These are phyloP conservation scores for Pitangus sulphuratus DNA, from an alignment of 2,797 vertebrate genomes.

Conservation along the genomic window DNA sequence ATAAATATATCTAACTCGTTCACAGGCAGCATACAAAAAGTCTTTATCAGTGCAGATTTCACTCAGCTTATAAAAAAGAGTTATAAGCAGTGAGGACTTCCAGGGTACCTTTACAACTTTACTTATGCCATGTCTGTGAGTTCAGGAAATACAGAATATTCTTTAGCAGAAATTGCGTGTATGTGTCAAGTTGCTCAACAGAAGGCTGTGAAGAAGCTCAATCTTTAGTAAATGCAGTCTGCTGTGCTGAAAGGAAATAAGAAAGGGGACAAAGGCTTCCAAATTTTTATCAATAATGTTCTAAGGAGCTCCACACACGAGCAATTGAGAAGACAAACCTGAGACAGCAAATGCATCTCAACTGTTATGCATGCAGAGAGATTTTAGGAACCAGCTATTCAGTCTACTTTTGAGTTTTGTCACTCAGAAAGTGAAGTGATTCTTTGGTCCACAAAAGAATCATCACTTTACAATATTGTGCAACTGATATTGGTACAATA, in stretches of 20 bases:
- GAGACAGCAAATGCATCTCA: neutral
- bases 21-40: neutral
- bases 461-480: neutral
- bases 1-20: neutral
- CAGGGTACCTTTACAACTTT: neutral
- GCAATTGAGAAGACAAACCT: neutral
- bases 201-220: neutral
- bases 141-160: neutral
- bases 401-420: neutral
- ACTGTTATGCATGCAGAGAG: neutral
- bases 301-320: neutral
- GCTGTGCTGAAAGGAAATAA: neutral
- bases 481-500: neutral
- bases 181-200: neutral
- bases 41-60: neutral
- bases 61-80: neutral
- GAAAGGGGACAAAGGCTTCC: neutral
- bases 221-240: neutral
- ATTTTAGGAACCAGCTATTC: neutral
- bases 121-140: neutral
- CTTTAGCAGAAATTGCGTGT: neutral
- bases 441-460: neutral
- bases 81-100: neutral
- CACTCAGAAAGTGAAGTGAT: neutral
- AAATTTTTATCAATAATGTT: neutral